Percentiles rank a stretch among this genome's conserved stretches.
These are phyloP conservation scores for Xiphorhynchus elegans DNA, from an alignment of 2,113 vertebrate genomes.

Conservation along the genomic window DNA sequence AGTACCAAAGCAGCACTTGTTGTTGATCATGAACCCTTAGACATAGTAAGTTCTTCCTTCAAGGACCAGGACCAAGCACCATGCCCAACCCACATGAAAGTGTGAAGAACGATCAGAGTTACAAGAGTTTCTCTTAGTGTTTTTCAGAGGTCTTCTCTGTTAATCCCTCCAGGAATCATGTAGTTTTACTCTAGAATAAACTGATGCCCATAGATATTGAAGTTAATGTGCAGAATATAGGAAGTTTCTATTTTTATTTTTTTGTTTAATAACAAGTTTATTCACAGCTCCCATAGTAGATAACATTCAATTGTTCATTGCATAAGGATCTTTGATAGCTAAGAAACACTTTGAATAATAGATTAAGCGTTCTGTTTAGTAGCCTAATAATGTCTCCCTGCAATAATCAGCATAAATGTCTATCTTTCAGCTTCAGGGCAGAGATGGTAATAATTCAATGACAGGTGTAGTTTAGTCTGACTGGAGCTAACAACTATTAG, in stretches of 20 bases:
- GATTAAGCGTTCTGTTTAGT: neutral
- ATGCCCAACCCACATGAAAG: rapidly evolving
- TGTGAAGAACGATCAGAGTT: neutral
- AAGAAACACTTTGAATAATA: neutral
- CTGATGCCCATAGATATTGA: neutral
- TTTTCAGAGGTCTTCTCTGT: neutral
- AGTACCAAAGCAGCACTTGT: neutral
- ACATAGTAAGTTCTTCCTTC: neutral
- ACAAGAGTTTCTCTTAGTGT: neutral
- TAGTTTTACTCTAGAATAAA: neutral
- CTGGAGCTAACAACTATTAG: neutral
- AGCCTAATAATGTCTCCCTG: neutral
- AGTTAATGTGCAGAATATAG: neutral
- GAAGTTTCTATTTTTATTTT: neutral
- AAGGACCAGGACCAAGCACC: neutral
- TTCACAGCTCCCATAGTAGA: neutral
- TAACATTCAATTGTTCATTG: neutral
- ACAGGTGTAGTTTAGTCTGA: neutral
- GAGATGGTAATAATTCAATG: neutral
- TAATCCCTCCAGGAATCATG: neutral
- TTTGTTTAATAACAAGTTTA: neutral
- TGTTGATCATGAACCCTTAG: neutral
- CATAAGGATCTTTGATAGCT: neutral
- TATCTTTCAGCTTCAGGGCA: neutral
- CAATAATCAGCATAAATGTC: neutral